These are phyloP conservation scores for Bursaphelenchus okinawaensis DNA, from an alignment of 2,888 invertebrate species.

Conservation along the genomic window DNA sequence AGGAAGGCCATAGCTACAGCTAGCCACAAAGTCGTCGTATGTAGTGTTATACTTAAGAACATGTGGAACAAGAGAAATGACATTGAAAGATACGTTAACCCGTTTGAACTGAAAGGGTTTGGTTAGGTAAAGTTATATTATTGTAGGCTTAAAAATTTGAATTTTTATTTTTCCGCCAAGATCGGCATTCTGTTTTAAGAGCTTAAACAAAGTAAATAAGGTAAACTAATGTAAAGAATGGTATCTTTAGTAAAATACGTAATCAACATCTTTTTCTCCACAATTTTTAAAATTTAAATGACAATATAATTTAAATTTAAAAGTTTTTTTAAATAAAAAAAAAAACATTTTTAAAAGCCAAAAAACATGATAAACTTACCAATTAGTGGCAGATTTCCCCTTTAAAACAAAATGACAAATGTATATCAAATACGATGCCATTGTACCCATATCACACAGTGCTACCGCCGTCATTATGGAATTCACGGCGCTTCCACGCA, in stretches of 20 bases:
- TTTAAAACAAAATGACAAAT: constrained; percentile 48
- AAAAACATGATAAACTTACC: background rate
- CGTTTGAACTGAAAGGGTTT: constrained; percentile 39
- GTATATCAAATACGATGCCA: constrained; percentile 50
- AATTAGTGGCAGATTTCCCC: constrained; percentile 8
- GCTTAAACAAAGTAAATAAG: no score
- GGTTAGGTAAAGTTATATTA: no score
- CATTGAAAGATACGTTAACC: constrained; percentile 49
- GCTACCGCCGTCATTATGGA: constrained; percentile 46
- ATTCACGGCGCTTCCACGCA: constrained; percentile 38
- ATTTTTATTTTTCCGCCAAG: constrained; percentile 3
- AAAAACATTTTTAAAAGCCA: no score
- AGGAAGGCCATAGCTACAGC: constrained; percentile 56
- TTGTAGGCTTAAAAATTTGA: background rate
- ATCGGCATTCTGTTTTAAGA: no score
- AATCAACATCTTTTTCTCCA: no score
- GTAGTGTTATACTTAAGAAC: constrained; percentile 46
- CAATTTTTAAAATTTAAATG: no score
- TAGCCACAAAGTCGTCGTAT: constrained; percentile 53
- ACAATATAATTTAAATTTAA: no score
- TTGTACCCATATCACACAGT: constrained; percentile 52
- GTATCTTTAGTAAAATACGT: no score
- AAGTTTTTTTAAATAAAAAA: no score
- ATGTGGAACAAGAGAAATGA: constrained; percentile 49
- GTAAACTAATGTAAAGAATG: no score